Percentiles rank a stretch among this genome's conserved stretches.
Conservation (phyloP, 2,797 vertebrate species). For the Phalanger gymnotis region DNA sequence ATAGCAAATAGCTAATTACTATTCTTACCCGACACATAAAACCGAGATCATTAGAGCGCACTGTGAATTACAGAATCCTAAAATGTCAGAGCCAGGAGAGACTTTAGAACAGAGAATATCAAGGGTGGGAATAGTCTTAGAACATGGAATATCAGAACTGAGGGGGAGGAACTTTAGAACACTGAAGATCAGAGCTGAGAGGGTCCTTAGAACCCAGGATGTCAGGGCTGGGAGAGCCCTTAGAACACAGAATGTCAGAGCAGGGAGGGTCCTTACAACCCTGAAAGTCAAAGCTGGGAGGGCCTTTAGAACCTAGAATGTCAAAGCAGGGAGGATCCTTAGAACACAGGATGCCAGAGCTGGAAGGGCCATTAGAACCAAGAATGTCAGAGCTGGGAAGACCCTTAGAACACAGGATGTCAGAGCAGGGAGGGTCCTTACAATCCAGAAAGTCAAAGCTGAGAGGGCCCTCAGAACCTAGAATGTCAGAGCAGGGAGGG, state of each 20-base stretch:
- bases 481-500: no score
- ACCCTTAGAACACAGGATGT: not conserved
- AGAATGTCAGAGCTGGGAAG: not conserved
- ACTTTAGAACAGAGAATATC: not conserved
- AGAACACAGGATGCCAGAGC: no score
- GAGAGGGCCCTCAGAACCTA: no score
- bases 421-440: not conserved
- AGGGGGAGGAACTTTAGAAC: not conserved
- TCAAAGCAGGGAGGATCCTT: no score
- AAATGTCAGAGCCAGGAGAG: not conserved
- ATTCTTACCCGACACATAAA: not conserved
- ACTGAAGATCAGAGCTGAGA: not conserved
- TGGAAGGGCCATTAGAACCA: not conserved
- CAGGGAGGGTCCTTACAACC: not conserved
- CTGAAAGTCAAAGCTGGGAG: not conserved
- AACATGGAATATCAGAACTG: not conserved
- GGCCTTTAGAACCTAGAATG: not conserved
- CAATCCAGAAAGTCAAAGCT: not conserved
- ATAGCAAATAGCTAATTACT: constrained; percentile 10
- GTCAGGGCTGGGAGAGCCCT: not conserved
- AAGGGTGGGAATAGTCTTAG: not conserved
- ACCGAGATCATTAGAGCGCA: not conserved
- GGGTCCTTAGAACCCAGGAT: not conserved
- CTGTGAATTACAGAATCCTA: not conserved
- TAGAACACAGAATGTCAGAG: not conserved